A percentile compares a stretch with the other conserved stretches of the same genome.
Conservation (phyloP, 1,140 invertebrate species). For the Cydia amplana region DNA sequence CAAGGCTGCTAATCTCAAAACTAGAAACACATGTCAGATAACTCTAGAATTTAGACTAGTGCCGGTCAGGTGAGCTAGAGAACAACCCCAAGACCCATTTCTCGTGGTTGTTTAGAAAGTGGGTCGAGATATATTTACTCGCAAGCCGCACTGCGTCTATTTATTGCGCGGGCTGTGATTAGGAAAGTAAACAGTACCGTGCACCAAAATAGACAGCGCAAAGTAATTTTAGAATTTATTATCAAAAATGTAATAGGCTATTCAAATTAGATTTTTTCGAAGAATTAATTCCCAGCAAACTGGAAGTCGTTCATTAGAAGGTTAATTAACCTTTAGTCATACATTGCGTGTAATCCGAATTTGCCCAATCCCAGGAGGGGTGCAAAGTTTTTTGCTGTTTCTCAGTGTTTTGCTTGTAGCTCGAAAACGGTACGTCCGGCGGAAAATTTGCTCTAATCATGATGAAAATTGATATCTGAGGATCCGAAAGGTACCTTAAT, state of each 20-base stretch:
- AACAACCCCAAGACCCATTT: slow-evolving; percentile 63
- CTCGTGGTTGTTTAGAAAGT: slow-evolving; percentile 63
- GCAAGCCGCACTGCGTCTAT: slow-evolving; percentile 57
- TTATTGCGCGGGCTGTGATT: slow-evolving; percentile 57
- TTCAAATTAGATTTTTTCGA: no score
- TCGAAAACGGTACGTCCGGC: no score
- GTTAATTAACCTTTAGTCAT: no score
- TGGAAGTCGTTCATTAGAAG: no score
- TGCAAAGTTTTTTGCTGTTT: no score
- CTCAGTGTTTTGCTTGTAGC: no score
- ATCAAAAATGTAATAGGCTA: slow-evolving; percentile 29
- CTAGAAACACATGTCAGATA: background rate
- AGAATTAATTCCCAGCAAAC: no score
- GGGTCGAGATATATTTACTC: slow-evolving; percentile 65
- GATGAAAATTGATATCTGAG: no score
- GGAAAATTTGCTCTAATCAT: no score
- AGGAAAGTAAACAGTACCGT: slow-evolving; percentile 62
- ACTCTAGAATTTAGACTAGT: slow-evolving; percentile 25
- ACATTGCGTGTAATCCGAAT: no score
- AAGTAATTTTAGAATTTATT: slow-evolving; percentile 33
- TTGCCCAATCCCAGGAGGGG: no score
- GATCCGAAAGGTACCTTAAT: no score
- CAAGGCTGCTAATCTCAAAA: background rate
- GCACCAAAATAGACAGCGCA: slow-evolving; percentile 50
- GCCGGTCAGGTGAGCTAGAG: slow-evolving; percentile 34